Evolutionary conservation across 2,888 invertebrate species (phyloP).

Genomic region (Dermolepida albohirtum): DNA sequence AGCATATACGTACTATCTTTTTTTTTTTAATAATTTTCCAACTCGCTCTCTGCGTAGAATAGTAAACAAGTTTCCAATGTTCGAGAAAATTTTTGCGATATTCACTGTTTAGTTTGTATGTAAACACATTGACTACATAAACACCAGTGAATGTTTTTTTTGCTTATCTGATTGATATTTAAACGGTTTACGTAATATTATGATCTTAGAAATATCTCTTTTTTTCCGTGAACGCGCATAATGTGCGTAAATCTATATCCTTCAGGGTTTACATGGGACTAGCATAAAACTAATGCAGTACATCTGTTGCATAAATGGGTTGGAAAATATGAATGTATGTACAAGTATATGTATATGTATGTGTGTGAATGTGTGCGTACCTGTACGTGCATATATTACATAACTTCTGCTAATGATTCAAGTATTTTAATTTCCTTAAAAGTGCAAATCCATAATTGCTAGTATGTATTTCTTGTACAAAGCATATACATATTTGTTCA

Average conservation of each 20-base stretch:
- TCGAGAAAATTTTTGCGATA: constrained; percentile 29
- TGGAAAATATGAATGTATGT: too few relatives aligned
- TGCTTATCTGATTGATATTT: constrained; percentile 31
- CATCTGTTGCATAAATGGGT: too few relatives aligned
- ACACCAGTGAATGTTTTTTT: constrained; percentile 24
- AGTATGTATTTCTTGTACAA: too few relatives aligned
- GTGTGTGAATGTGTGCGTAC: too few relatives aligned
- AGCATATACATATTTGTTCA: too few relatives aligned
- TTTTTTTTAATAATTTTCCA: constrained; percentile 25
- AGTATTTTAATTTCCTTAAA: too few relatives aligned
- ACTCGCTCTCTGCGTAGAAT: constrained; percentile 30
- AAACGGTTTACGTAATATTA: constrained; percentile 18
- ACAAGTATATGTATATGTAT: too few relatives aligned
- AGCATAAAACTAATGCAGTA: too few relatives aligned
- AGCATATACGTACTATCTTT: constrained; percentile 23
- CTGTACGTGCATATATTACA: too few relatives aligned
- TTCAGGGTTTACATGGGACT: background rate
- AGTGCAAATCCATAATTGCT: too few relatives aligned
- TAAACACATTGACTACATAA: constrained; percentile 15
- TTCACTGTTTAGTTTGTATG: constrained; percentile 5
- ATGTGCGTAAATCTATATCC: background rate
- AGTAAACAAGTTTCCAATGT: constrained; percentile 33
- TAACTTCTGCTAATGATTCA: too few relatives aligned
- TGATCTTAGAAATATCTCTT: constrained; percentile 2
- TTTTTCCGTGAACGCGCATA: constrained; percentile 2